Evolutionary conservation across 2,888 invertebrate genomes (phyloP), one percentile per base, ranked within the genome.

Genomic region (Deroplatys truncata): DNA sequence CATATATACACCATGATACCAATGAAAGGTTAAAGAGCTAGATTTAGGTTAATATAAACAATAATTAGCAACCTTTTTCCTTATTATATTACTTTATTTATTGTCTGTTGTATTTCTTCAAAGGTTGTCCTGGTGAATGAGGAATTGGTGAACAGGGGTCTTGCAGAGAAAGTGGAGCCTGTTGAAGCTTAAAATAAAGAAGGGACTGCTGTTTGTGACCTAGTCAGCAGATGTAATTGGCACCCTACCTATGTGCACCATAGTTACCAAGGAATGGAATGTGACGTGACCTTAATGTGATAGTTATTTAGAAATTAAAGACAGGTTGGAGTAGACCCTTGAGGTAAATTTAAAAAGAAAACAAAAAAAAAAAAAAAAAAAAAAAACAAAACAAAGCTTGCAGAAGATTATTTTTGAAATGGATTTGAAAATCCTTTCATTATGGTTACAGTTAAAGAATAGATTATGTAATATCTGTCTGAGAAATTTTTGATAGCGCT

Each of bases 111-210:
- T 43, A 13, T 43, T 43, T 43, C 13, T 43, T 43, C 1, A 43
- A 43, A 97, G 96, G 96, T 97, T 92, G 95, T 97, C 94, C 97
- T 97, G 94, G 95, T 98, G 92, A 98, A 98, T 93, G 95, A 97
- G 92, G 98, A 98, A 94, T 94, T 98, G 92, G 97, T 98, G 92
- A 96, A 97, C 92, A 96, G 96, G 93, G 97, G 98, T 89, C 95
- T 96, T 92, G 98, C 98, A 88, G 96, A 96, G 92, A 97, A 97
- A 96, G 93, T 96, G 91, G 93, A 93, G 31, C 15, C 15, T n/a
- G 28, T 31, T n/a, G 82, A 86, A 25, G 86, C 56, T 29, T 83
- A 82, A 25, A 83, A 87, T 10, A 83, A 84, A 10, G 43, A 20
- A 83, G 28, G 25, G n/a, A 29, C 31, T 31, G 87, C 82, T 35